A percentile compares a stretch with the other conserved stretches of the same genome.
phyloP scores from a whole-genome alignment of 1,140 invertebrate genomes.

The Magallana ariakensis region DNA sequence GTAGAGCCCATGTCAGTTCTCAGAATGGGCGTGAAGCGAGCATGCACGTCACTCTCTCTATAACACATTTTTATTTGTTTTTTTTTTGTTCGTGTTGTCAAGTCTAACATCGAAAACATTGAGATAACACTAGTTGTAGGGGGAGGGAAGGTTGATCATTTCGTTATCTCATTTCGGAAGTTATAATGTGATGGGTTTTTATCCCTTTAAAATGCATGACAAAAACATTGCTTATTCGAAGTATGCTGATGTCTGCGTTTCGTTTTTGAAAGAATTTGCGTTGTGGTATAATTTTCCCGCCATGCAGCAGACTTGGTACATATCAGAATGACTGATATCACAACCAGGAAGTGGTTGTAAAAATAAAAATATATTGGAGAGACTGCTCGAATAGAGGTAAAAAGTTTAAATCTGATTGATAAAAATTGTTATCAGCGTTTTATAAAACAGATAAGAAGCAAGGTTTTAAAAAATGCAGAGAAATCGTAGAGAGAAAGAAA shows the following conservation, averaged over 20 bases:
- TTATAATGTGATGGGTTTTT: no score
- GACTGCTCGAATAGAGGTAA: no score
- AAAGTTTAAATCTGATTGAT: no score
- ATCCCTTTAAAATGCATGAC: no score
- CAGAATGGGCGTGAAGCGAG: not conserved
- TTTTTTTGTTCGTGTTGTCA: conserved; percentile 8
- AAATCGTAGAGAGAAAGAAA: no score
- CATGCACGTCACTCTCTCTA: not conserved
- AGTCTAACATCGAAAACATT: not conserved
- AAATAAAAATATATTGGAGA: not conserved
- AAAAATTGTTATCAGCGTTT: no score
- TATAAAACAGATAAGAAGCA: no score
- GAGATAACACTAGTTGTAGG: not conserved
- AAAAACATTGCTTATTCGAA: not conserved
- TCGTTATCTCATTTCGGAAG: no score
- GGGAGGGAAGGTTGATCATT: no score
- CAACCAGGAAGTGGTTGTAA: not conserved
- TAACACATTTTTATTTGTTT: not conserved
- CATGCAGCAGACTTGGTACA: not conserved
- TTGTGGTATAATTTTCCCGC: not conserved
- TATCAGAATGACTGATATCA: not conserved
- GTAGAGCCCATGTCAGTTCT: not conserved
- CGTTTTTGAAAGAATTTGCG: not conserved
- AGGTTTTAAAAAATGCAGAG: no score
- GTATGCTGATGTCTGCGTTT: conserved; percentile 5